Evolutionary conservation across 2,888 invertebrate genomes (phyloP).

Genomic region (Stenolophus ochropezus): DNA sequence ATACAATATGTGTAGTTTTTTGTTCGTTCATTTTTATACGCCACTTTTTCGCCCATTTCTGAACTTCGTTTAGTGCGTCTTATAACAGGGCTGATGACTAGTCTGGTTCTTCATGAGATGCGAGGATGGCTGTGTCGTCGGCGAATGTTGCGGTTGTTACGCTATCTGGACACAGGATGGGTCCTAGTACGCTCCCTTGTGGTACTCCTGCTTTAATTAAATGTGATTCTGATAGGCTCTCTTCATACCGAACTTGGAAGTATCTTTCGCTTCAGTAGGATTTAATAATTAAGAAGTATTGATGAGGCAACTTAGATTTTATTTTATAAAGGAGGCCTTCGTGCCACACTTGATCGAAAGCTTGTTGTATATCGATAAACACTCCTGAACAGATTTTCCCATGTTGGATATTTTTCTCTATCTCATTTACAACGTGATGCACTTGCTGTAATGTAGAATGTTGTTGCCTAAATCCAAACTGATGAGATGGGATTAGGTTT

Average conservation of each 20-base stretch:
- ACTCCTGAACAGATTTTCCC: conserved; percentile 50
- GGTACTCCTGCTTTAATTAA: conserved; percentile 51
- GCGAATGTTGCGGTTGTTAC: conserved; percentile 51
- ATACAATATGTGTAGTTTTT: conserved; percentile 51
- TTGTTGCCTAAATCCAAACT: conserved; percentile 61
- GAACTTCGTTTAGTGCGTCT: conserved; percentile 1
- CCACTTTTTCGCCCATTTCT: no score
- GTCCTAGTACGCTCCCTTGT: conserved; percentile 54
- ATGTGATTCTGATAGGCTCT: not conserved
- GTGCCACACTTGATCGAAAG: no score
- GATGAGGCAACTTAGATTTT: conserved; percentile 39
- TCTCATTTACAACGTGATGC: conserved; percentile 58
- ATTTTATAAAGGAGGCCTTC: conserved; percentile 54
- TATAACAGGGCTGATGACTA: conserved; percentile 14
- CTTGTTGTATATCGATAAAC: conserved; percentile 57
- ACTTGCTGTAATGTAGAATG: conserved; percentile 62
- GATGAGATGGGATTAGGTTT: conserved; percentile 59
- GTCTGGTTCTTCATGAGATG: conserved; percentile 2
- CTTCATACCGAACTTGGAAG: conserved; percentile 46
- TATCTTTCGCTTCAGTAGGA: conserved; percentile 48
- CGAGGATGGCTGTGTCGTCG: conserved; percentile 41
- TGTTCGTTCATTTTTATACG: no score
- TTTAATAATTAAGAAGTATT: conserved; percentile 51
- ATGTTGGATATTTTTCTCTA: conserved; percentile 36
- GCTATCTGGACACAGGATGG: not conserved